Base-by-base conservation (phyloP, 2,113 vertebrate species). In the Narcine bancroftii region DNA sequence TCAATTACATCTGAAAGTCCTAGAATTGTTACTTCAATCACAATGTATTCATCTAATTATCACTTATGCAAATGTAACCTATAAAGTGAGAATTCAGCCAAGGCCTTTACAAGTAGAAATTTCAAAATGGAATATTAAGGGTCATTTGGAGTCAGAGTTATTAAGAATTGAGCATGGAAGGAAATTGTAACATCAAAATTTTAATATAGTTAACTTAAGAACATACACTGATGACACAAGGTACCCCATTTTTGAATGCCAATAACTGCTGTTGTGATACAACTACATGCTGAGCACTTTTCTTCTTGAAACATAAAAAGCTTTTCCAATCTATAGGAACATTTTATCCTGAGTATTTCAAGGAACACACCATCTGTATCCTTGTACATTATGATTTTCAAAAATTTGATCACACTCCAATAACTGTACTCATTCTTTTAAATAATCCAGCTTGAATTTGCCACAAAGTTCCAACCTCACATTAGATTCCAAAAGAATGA, bases 401-500 rank as follows among this genome's bases (percentile, higher is more conserved):
- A 33, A 33, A 60, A 60, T 63, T 17, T 29, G 47, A 26, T 79
- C 76, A 47, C 33, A 87, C 71, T 69, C 89, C 9, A 71, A 26
- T 47, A 91, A 69, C 45, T 91, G 42, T 69, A 69, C 63, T 36
- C 65, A 91, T 69, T 91, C 63, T 60, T 69, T 42, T 45, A 66
- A 87, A 47, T 10, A 63, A 47, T 33, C 45, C 36, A 91, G 47
- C 60, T 17, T 69, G 63, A 91, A 66, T 24, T 91, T 47, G 63
- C 89, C 69, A 91, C 89, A 91, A 91, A 69, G 89, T 91, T 91
- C 89, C 39, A 91, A 69, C 10, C 89, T 47, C 42, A 42, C 63
- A 69, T 39, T 4, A 6, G 89, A 91, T 69, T 91, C 63, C 71
- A 45, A 69, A 91, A 69, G 60, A 89, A 69, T 36, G 65, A 66